A percentile compares a stretch with the other conserved stretches of the same genome.
Evolutionary conservation across 2,797 vertebrate species (phyloP).

Genomic region (Chelidonichthys spinosus): DNA sequence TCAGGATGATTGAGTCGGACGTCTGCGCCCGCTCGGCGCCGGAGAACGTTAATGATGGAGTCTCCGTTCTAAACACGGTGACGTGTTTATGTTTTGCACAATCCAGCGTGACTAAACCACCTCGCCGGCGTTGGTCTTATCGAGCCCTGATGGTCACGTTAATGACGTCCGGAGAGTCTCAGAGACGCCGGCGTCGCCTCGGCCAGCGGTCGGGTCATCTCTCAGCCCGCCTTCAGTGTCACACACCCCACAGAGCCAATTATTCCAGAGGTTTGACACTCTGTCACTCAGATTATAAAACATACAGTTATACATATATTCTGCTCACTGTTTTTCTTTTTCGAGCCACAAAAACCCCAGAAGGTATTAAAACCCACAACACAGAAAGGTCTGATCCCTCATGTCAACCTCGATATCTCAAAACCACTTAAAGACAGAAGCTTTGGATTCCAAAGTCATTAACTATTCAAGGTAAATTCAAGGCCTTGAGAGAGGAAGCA

Average conservation of each 20-base stretch:
- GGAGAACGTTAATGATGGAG: slow-evolving; percentile 4
- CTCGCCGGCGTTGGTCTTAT: slow-evolving; percentile 14
- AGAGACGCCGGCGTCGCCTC: slow-evolving; percentile 42
- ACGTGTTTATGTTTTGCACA: slow-evolving; percentile 10
- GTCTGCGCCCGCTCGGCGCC: not conserved
- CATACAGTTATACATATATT: slow-evolving; percentile 38
- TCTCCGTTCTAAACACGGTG: not conserved
- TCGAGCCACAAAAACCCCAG: slow-evolving; percentile 43
- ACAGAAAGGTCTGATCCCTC: too few relatives aligned
- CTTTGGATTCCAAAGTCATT: not conserved
- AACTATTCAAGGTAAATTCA: not conserved
- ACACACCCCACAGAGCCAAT: slow-evolving; percentile 67
- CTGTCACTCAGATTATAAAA: slow-evolving; percentile 61
- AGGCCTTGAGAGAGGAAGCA: slow-evolving; percentile 15
- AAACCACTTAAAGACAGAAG: not conserved
- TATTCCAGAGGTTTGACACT: slow-evolving; percentile 65
- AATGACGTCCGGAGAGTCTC: slow-evolving; percentile 54
- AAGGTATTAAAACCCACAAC: slow-evolving; percentile 38
- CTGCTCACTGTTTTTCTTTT: slow-evolving; percentile 62
- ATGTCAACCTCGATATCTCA: not conserved
- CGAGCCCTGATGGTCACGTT: slow-evolving; percentile 38
- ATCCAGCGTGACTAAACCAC: not conserved
- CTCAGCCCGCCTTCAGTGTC: slow-evolving; percentile 52
- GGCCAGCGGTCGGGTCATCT: slow-evolving; percentile 65
- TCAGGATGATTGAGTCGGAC: slow-evolving; percentile 3